Evolutionary conservation across 2,888 invertebrate genomes (phyloP).

Genomic region (Dromius quadrimaculatus): DNA sequence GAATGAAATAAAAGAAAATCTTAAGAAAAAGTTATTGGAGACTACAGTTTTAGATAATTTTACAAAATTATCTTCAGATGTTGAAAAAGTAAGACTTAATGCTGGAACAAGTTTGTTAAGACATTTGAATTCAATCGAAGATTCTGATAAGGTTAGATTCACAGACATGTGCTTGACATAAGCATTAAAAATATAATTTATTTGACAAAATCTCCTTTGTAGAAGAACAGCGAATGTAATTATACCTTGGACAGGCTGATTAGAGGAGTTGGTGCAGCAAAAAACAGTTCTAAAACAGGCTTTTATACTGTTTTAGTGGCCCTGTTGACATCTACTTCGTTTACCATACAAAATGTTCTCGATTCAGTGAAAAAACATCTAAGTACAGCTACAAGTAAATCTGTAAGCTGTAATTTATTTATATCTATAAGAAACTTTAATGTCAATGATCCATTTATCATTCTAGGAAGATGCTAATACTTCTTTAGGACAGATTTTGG

Average conservation of each 20-base stretch:
- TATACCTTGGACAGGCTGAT: slow-evolving; percentile 79
- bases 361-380: slow-evolving; percentile 75
- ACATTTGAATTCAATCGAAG: slow-evolving; percentile 63
- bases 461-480: slow-evolving; percentile 80
- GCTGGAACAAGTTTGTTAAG: slow-evolving; percentile 65
- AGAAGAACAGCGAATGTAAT: slow-evolving; percentile 74
- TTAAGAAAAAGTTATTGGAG: slow-evolving; percentile 60
- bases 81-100: slow-evolving; percentile 64
- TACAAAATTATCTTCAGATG: slow-evolving; percentile 63
- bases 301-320: slow-evolving; percentile 78
- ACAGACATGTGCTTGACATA: slow-evolving; percentile 38
- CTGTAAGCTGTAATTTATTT: slow-evolving; percentile 69
- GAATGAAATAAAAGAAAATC: slow-evolving; percentile 54
- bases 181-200: slow-evolving; percentile 25
- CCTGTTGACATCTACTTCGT: slow-evolving; percentile 69
- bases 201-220: slow-evolving; percentile 57
- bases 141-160: slow-evolving; percentile 64
- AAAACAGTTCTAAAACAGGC: slow-evolving; percentile 74
- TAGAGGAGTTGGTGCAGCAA: slow-evolving; percentile 79
- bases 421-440: neutral
- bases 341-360: slow-evolving; percentile 70
- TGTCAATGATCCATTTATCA: slow-evolving; percentile 1
- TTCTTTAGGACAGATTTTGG: slow-evolving; percentile 77
- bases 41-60: slow-evolving; percentile 67
- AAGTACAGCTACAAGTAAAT: slow-evolving; percentile 73